Conservation (phyloP, 2,888 invertebrate species). For the Cheilosia scutellata region DNA sequence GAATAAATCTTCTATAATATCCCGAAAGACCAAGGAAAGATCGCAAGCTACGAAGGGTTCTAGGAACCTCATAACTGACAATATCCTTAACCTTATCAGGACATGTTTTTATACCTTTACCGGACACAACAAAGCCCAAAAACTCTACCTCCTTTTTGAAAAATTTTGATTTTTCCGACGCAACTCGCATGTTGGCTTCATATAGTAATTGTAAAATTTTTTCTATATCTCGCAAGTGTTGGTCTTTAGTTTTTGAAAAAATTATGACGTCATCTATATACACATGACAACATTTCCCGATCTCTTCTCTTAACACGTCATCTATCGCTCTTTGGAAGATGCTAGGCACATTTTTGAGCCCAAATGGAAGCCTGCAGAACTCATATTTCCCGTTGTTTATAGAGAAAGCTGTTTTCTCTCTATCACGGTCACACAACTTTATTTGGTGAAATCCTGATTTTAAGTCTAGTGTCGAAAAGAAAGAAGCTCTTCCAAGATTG, state of each 20-base stretch:
- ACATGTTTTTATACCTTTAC: no score
- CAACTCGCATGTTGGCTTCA: not conserved
- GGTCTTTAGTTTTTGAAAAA: constrained; percentile 37
- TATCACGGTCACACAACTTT: constrained; percentile 38
- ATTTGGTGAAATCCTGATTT: constrained; percentile 69
- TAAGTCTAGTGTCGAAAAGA: constrained; percentile 66
- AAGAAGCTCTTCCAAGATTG: constrained; percentile 54
- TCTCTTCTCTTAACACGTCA: constrained; percentile 67
- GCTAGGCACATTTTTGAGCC: constrained; percentile 43
- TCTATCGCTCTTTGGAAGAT: constrained; percentile 62
- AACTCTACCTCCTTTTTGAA: no score
- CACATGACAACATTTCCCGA: constrained; percentile 67
- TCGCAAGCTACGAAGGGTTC: not conserved
- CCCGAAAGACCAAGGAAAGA: not conserved
- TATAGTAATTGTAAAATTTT: constrained; percentile 13
- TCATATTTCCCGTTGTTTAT: constrained; percentile 48
- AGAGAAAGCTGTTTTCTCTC: constrained; percentile 58
- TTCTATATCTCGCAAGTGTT: constrained; percentile 38
- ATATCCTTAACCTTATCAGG: constrained; percentile 10
- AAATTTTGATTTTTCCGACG: not conserved
- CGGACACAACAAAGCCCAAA: no score
- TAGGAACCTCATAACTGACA: not conserved
- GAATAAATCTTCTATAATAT: not conserved
- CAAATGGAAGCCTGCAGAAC: constrained; percentile 40
- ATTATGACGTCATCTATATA: constrained; percentile 70